A percentile compares a stretch with the other conserved stretches of the same genome.
Conservation (phyloP, 2,888 invertebrate genomes). For the Teleogryllus oceanicus region DNA sequence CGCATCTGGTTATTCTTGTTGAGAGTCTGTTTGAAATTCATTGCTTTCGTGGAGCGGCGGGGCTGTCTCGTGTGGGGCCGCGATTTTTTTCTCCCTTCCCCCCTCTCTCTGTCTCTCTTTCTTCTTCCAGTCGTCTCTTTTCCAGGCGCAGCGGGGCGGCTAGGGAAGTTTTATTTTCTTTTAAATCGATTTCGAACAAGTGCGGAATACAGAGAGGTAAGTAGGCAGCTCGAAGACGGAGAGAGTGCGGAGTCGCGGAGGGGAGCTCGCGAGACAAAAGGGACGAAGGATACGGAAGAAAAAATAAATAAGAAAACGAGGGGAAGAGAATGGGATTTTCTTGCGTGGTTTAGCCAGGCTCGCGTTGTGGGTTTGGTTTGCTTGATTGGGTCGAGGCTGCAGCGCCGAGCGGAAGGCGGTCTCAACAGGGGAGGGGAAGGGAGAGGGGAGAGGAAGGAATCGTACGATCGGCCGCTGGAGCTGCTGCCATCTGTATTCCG, state of each 20-base stretch:
- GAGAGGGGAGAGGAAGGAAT: background rate
- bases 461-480: background rate
- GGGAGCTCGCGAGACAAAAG: background rate
- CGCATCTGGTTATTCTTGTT: slow-evolving; percentile 18
- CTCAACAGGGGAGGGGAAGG: background rate
- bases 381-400: background rate
- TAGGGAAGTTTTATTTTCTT: background rate
- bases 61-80: background rate
- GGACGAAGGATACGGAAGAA: background rate
- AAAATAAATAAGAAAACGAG: background rate
- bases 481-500: slow-evolving; percentile 9
- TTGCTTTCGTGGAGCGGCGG: background rate
- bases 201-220: slow-evolving; percentile 6
- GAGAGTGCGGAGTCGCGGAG: background rate
- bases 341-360: background rate
- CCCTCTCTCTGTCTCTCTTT: too few relatives aligned
- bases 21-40: slow-evolving; percentile 10
- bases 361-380: background rate
- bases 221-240: background rate
- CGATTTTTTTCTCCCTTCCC: background rate
- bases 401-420: background rate
- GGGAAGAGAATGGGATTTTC: background rate
- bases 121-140: background rate
- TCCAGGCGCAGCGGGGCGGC: background rate
- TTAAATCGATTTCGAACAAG: slow-evolving; percentile 10